Conservation (phyloP, 2,888 invertebrate genomes). For the Cantharis nigra region DNA sequence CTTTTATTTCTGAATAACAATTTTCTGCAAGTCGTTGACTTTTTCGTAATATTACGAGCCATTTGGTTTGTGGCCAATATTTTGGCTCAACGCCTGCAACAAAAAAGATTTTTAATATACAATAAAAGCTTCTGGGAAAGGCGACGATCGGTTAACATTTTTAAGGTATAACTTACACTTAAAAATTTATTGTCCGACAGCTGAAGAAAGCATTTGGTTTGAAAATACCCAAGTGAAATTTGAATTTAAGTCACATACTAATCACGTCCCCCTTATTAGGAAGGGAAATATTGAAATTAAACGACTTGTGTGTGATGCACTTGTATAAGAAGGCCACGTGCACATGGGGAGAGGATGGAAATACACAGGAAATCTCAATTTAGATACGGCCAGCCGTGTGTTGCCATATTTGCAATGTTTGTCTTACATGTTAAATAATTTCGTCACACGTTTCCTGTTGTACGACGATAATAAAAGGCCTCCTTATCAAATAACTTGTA, state of each 20-base stretch:
- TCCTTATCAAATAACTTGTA: constrained; percentile 4
- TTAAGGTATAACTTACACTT: neutral
- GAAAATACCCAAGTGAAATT: neutral
- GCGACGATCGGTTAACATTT: no score
- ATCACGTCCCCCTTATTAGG: constrained; percentile 4
- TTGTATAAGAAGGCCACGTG: constrained; percentile 26
- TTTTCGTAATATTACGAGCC: neutral
- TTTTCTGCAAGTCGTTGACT: neutral
- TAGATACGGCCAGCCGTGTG: constrained; percentile 22
- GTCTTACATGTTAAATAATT: constrained; percentile 16
- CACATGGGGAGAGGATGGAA: constrained; percentile 17
- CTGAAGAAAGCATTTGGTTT: neutral
- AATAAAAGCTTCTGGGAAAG: neutral
- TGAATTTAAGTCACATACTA: constrained; percentile 1
- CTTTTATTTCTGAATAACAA: neutral
- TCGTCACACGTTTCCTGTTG: constrained; percentile 23
- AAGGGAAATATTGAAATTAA: constrained; percentile 17
- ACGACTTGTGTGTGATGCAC: constrained; percentile 24
- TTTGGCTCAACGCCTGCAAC: neutral
- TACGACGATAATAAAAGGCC: constrained; percentile 14
- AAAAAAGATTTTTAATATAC: neutral
- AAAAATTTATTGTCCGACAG: neutral
- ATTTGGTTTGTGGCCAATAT: neutral
- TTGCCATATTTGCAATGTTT: constrained; percentile 28
- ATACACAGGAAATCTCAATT: constrained; percentile 28